phyloP scores from a whole-genome alignment of 2,113 vertebrate species.

The Aspidoscelis tigris region DNA sequence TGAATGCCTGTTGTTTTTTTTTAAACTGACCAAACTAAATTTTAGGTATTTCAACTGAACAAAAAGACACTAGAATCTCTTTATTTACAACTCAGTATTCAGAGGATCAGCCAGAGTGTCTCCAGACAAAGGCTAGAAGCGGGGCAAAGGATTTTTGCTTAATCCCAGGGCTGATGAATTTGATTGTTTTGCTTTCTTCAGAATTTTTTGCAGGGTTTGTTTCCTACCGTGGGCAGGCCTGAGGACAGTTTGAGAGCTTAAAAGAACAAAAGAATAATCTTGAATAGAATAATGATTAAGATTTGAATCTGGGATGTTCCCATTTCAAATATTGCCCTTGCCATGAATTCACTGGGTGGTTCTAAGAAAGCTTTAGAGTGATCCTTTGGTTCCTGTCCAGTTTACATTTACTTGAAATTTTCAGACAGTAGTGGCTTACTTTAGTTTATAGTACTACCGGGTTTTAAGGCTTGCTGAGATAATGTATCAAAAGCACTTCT shows the following conservation, averaged over 20 bases:
- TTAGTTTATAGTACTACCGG: not conserved
- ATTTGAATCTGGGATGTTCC: not conserved
- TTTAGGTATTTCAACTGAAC: not conserved
- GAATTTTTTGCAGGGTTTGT: slow-evolving; percentile 3
- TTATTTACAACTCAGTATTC: not conserved
- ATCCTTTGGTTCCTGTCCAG: not conserved
- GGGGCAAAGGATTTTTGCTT: not conserved
- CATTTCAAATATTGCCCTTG: slow-evolving; percentile 3
- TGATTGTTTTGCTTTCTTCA: slow-evolving; percentile 13
- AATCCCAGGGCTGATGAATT: not conserved
- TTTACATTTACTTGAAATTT: not conserved
- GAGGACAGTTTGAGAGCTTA: not conserved
- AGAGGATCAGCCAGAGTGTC: not conserved
- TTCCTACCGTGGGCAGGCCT: not conserved
- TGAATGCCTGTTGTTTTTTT: not conserved
- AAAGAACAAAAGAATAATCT: not conserved
- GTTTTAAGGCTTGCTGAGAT: not conserved
- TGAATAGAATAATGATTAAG: not conserved
- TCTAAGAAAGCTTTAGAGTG: not conserved
- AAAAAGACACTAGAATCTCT: not conserved
- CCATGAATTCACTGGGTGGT: not conserved
- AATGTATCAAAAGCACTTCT: not conserved
- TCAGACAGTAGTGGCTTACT: not conserved
- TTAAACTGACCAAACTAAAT: not conserved
- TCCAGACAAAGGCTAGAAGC: not conserved